Evolutionary conservation across 2,888 invertebrate genomes (phyloP), one percentile per base, ranked within the genome.

Genomic region (Dicroscelio sp.): DNA sequence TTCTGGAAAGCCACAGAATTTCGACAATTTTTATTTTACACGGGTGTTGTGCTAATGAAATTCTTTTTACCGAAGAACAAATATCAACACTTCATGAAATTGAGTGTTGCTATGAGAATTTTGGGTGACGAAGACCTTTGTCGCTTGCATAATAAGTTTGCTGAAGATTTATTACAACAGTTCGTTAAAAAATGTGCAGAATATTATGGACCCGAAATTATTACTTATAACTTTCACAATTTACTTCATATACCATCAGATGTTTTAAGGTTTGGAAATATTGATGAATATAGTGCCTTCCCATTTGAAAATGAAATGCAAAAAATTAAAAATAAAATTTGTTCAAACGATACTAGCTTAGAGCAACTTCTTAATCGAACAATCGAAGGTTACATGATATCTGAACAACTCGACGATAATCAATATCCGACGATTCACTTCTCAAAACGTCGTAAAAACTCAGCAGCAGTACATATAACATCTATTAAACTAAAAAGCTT

Each of bases 221-320:
- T 95, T 20, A 88, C 94, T 0, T 95, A 95, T 76, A 95, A 95
- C 89, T 76, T 95, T 25, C 95, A 95, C 80, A 86, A 86, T 31
- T 76, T 96, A 0, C 52, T 93, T 31, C 95, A 95, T 91, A 73
- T 96, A 6, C 35, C 88, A 25, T 78, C 69, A 43, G 90, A 33
- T 35, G 84, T 75, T 27, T 27, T 65, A 30, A 2, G 20, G n/a
- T 55, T 48, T 43, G 84, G 75, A 25, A 58, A 85, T 1, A 35
- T 93, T 12, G 69, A 85, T 58, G 27, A 25, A 17, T 85, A 23
- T 23, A 85, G 85, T 58, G 85, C 85, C 23, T 84, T 75, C 43
- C 17, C 43, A 27, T 84, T 23, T 52, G 84, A 75, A 63, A 75
- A 78, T 43, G 20, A 0, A 0, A 78, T 78, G 38, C 78, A 78